Evolutionary conservation across 2,113 vertebrate genomes (phyloP).

Genomic region (Corvus moneduloides): DNA sequence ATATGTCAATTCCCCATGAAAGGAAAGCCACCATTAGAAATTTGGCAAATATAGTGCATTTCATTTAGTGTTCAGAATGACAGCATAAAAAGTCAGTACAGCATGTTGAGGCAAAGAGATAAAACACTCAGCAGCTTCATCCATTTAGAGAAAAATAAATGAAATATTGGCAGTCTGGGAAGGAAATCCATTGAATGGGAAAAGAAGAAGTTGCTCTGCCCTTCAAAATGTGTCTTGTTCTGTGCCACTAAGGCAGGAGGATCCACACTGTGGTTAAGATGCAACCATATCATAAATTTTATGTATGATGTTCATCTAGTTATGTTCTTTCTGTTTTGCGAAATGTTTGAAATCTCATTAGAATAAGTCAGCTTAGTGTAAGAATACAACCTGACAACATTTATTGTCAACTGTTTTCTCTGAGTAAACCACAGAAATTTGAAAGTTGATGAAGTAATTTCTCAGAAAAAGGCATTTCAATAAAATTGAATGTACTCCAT

Average conservation of each 20-base stretch:
- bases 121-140: background rate
- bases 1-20: background rate
- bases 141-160: slow-evolving; percentile 2
- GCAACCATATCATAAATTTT: background rate
- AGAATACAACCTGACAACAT: background rate
- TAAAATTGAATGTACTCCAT: background rate
- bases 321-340: background rate
- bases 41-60: background rate
- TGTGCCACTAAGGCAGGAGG: background rate
- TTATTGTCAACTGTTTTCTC: background rate
- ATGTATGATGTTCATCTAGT: background rate
- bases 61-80: slow-evolving; percentile 8
- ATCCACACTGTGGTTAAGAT: background rate
- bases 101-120: background rate
- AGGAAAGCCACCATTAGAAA: slow-evolving; percentile 32
- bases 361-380: background rate
- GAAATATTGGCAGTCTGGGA: background rate
- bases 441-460: background rate
- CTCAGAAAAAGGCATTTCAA: background rate
- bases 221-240: background rate
- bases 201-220: background rate
- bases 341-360: background rate
- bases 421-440: background rate
- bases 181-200: background rate
- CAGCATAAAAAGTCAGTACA: background rate